Evolutionary conservation across 2,113 vertebrate species (phyloP).

Genomic region (Hydrolagus affinis): DNA sequence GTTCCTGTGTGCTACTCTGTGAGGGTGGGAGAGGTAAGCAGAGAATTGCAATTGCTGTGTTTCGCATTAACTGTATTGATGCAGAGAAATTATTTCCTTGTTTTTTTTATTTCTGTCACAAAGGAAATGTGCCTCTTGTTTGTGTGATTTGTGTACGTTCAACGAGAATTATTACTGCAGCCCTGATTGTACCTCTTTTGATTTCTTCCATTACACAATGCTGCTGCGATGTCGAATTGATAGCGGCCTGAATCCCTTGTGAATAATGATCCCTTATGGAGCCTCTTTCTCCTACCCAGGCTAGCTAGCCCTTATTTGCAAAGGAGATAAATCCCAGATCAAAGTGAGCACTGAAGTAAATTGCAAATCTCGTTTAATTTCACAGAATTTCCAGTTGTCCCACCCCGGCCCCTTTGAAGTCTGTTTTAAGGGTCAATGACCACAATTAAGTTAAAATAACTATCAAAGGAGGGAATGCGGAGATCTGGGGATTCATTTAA

Average conservation of each 20-base stretch:
- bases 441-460: conserved; percentile 6
- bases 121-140: neutral
- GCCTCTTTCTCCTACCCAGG: neutral
- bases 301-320: neutral
- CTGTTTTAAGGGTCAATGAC: neutral
- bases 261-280: neutral
- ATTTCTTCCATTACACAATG: neutral
- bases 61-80: neutral
- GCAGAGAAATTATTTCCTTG: neutral
- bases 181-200: neutral
- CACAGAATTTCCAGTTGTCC: neutral
- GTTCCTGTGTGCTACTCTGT: neutral
- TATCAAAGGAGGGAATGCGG: neutral
- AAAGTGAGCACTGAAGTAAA: neutral
- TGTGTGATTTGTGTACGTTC: neutral
- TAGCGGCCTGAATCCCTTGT: neutral
- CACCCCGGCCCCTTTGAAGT: neutral
- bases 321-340: neutral
- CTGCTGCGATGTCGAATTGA: neutral
- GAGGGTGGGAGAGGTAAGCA: neutral
- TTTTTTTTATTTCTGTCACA: neutral
- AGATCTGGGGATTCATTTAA: neutral
- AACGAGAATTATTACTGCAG: neutral
- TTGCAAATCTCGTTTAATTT: neutral
- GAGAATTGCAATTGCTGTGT: neutral